phyloP scores from a whole-genome alignment of 2,113 vertebrate genomes.

The Rhineura floridana region DNA sequence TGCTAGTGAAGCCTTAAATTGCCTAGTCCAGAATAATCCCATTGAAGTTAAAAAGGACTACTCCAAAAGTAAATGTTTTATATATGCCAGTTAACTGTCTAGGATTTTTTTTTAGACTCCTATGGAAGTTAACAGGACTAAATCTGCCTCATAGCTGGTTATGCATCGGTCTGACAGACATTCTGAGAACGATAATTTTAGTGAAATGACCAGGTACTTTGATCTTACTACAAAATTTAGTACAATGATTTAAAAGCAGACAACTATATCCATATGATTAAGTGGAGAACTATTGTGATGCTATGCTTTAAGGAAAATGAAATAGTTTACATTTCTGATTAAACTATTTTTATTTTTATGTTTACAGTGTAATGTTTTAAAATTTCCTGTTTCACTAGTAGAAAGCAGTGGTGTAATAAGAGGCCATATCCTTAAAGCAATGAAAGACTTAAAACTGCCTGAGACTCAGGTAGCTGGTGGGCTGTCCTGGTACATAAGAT shows the following conservation, averaged over 20 bases:
- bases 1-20: background rate
- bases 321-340: conserved; percentile 74
- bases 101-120: background rate
- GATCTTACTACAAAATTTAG: conserved; percentile 51
- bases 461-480: conserved; percentile 46
- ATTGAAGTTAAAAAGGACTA: background rate
- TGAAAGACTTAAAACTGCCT: conserved; percentile 55
- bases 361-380: conserved; percentile 67
- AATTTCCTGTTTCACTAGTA: conserved; percentile 74
- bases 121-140: background rate
- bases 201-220: conserved; percentile 52
- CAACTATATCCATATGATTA: background rate
- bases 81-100: conserved; percentile 1
- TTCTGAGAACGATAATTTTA: conserved; percentile 61
- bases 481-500: conserved; percentile 68
- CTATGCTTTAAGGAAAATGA: conserved; percentile 42
- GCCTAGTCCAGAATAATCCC: background rate
- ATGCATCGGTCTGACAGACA: background rate
- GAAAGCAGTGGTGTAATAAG: conserved; percentile 75
- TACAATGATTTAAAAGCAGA: conserved; percentile 62
- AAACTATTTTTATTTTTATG: conserved; percentile 52
- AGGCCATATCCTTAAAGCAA: conserved; percentile 71
- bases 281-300: background rate
- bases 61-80: background rate
- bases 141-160: background rate